Evolutionary conservation across 30 jellyfish, hydroid and myxozoan species (phyloP), one percentile per base, ranked within the genome.

Genomic region (Sanderia malayensis): DNA sequence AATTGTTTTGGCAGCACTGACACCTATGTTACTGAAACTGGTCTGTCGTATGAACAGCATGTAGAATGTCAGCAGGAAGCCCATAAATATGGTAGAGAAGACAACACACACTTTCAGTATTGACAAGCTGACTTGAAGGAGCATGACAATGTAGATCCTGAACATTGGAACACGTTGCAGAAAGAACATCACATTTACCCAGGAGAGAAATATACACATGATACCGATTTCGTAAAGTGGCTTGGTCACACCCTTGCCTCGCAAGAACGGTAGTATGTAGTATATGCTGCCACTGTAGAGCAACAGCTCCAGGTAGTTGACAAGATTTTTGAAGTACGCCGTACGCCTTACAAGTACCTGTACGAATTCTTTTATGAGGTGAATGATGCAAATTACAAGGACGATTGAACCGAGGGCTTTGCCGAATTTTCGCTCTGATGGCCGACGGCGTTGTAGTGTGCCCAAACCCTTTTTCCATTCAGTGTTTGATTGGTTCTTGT

Each of bases 71-170:
- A 87, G 34, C 6, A 82, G 71, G 65, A 80, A 87, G 20, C 80
- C 89, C 23, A 74, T 21, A 17, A 87, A 44, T 4, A 80, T 61
- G 49, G 72, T 47, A 46, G 89, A 45, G 58, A 87, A 87, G 18
- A 87, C 94, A 1, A 80, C 18, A 1, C 79, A 47, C 1, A 87
- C 95, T 44, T 65, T 47, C 28, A 87, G 63, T 0, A 87, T 61
- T 3, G 96, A 79, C 65, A 58, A 22, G 47, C 82, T 58, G 32
- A 83, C 95, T 19, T 66, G 72, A 0, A 61, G n/a, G 58, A 87
- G 80, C 96, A 87, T 87, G 80, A 72, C 94, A 30, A 87, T 67
- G 75, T 87, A 80, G 44, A 87, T 34, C 3, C 93, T 66, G 84
- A 61, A 73, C 52, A 80, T 41, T 9, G 96, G 90, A 27, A 67